Percentiles rank a stretch among this genome's conserved stretches.
phyloP scores from a whole-genome alignment of 2,888 invertebrate species.

The Eristalinus sepulchralis region DNA sequence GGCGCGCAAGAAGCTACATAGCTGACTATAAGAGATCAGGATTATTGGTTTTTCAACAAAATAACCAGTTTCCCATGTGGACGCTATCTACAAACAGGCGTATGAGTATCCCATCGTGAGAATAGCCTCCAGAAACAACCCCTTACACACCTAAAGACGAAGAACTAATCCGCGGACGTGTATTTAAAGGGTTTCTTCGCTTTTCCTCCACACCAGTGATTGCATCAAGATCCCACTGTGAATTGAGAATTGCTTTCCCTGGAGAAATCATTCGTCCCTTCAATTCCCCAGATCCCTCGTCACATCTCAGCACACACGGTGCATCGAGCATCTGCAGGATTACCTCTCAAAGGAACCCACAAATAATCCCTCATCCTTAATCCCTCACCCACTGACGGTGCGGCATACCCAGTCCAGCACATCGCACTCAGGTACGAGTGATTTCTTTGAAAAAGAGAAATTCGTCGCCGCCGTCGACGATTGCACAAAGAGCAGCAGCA shows the following conservation, averaged over 20 bases:
- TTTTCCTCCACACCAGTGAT: background rate
- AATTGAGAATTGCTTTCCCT: background rate
- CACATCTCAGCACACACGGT: background rate
- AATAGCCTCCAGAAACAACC: background rate
- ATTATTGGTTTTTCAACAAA: no score
- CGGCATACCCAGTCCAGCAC: background rate
- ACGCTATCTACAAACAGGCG: background rate
- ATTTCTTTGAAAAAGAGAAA: constrained; percentile 23
- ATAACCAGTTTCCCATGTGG: background rate
- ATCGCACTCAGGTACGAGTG: background rate
- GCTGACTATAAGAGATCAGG: no score
- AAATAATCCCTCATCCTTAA: constrained; percentile 5
- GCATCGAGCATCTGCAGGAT: background rate
- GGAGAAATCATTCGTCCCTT: background rate
- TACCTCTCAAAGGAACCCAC: background rate
- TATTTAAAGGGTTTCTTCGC: background rate
- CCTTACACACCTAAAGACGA: background rate
- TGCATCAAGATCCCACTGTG: background rate
- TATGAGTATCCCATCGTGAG: background rate
- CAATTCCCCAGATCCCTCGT: background rate
- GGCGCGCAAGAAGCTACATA: no score
- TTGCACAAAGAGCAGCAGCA: constrained; percentile 21
- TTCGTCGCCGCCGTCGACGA: constrained; percentile 5
- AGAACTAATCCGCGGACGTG: background rate
- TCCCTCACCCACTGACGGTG: background rate